Evolutionary conservation across 2,888 invertebrate species (phyloP).

Genomic region (Aromia moschata): DNA sequence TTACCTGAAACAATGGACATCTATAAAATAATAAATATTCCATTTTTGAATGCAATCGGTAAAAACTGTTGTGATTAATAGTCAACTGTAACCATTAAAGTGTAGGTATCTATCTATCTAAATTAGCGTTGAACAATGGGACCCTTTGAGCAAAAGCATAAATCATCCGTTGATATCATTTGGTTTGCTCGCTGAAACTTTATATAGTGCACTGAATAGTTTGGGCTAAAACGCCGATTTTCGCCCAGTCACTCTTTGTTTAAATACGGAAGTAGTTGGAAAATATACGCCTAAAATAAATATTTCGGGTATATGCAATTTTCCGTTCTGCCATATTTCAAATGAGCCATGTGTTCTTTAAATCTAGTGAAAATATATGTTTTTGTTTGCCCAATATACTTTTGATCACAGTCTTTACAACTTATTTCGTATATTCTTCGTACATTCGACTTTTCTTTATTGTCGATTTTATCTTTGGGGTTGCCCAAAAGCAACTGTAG

Average conservation of each 20-base stretch:
- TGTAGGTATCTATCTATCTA: slow-evolving; percentile 36
- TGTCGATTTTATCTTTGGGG: no score
- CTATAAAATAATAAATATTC: slow-evolving; percentile 34
- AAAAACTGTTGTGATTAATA: slow-evolving; percentile 33
- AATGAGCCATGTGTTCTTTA: no score
- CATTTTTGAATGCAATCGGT: slow-evolving; percentile 24
- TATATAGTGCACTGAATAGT: slow-evolving; percentile 13
- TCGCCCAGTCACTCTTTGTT: not conserved
- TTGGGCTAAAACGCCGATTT: slow-evolving; percentile 1
- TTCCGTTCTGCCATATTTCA: no score
- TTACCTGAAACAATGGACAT: slow-evolving; percentile 33
- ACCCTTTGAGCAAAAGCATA: slow-evolving; percentile 24
- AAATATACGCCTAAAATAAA: no score
- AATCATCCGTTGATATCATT: slow-evolving; percentile 25
- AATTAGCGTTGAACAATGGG: slow-evolving; percentile 25
- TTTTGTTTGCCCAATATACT: no score
- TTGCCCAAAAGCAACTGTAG: no score
- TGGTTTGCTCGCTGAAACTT: slow-evolving; percentile 13
- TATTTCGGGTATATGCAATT: no score
- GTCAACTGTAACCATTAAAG: slow-evolving; percentile 29
- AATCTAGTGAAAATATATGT: no score
- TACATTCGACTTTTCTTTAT: no score
- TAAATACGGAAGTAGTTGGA: not conserved
- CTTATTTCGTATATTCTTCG: no score
- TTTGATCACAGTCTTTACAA: no score